phyloP scores from a whole-genome alignment of 1,140 invertebrate species.

The Heterodera carotae region DNA sequence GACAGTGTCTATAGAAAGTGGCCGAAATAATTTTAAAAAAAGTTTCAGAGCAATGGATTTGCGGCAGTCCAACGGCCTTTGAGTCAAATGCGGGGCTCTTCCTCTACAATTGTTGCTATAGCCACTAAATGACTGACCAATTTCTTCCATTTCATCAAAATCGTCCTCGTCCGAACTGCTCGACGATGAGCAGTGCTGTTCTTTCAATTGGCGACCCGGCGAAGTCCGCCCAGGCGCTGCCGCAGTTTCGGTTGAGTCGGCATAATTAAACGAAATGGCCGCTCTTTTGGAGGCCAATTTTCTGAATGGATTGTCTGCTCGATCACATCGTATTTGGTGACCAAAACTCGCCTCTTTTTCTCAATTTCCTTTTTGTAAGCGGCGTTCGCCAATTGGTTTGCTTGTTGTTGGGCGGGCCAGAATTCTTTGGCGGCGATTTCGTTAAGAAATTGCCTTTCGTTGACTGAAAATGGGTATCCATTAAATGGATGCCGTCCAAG shows the following conservation, averaged over 20 bases:
- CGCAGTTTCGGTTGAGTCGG: conserved; percentile 40
- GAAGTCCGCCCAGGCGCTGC: neutral
- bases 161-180: conserved; percentile 47
- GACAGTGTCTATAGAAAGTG: conserved; percentile 39
- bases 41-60: too few species aligned
- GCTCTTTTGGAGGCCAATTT: conserved; percentile 52
- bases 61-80: too few species aligned
- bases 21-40: too few species aligned
- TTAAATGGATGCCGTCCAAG: too few species aligned
- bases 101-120: too few species aligned
- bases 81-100: too few species aligned
- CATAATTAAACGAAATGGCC: conserved; percentile 61
- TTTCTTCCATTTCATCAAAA: conserved; percentile 47
- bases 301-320: conserved; percentile 28
- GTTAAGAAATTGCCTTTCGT: conserved; percentile 32
- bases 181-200: neutral
- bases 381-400: conserved; percentile 18
- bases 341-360: conserved; percentile 46
- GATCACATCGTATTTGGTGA: neutral
- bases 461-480: conserved; percentile 18
- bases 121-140: conserved; percentile 42
- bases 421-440: conserved; percentile 51
- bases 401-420: conserved; percentile 34
- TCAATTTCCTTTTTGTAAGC: conserved; percentile 39
- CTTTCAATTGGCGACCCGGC: neutral